Base-by-base conservation (phyloP, 2,888 invertebrate genomes). In the Caenorhabditis afra region DNA sequence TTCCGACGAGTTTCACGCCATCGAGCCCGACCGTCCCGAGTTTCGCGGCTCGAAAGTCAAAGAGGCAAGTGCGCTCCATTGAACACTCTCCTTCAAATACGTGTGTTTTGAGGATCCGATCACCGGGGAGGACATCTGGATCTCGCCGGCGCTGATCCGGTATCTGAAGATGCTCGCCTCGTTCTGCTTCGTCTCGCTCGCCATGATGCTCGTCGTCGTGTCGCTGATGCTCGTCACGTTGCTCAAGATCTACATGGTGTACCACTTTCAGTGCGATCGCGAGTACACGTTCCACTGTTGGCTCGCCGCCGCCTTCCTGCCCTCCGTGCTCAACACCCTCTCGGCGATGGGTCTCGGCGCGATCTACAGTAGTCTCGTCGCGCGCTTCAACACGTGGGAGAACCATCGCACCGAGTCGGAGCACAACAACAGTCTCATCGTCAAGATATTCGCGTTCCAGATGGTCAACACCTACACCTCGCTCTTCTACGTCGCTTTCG, bases 381-480 rank as follows among this genome's bases (percentile, higher is more conserved):
- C 87, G 7, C 90, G 87, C 73, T 86, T 92, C 14, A 92, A 91
- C 50, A 18, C 64, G 2, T 86, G 86, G 86, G 86, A 92, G 85
- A 92, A 92, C 81, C 92, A 92, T 81, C 89, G 91, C n/a, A 92
- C 92, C 4, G 88, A 91, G 78, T 91, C 91, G 8, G 88, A 88
- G 59, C 91, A 91, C 83, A 90, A 91, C 73, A 91, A 92, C 83
- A 90, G 91, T 4, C 83, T 92, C 35, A 91, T 92, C 66, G 90
- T 92, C 70, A 92, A 92, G 79, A 83, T 92, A 39, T 92, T 92
- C 86, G 91, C 91, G 35, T 92, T 92, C 88, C 91, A 92, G 85
- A 91, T 92, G 89, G 92, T 91, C 61, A 92, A 92, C 85, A 91
- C 90, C 68, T 92, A 92, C 81, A 89, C 91, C 7, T 91, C 92